Evolutionary conservation across 1,140 invertebrate genomes (phyloP).

Genomic region (Dendroctonus valens): DNA sequence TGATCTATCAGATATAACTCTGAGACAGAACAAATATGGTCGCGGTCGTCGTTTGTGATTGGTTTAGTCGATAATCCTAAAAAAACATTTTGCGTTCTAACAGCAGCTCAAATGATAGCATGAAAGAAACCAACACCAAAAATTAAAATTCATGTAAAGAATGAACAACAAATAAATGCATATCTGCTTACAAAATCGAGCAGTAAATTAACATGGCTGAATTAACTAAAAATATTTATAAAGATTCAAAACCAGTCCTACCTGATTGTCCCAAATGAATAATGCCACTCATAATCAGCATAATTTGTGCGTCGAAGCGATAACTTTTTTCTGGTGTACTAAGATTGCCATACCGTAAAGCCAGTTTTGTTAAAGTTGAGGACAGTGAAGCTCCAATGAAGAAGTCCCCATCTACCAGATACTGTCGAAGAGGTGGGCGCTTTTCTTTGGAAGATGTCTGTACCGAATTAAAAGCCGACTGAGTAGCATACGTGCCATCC

Average conservation of each 20-base stretch:
- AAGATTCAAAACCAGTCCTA: slow-evolving; percentile 16
- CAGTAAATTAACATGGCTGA: too few species aligned
- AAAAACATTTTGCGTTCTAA: neutral
- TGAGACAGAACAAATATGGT: slow-evolving; percentile 85
- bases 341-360: slow-evolving; percentile 67
- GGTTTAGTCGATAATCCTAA: slow-evolving; percentile 65
- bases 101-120: neutral
- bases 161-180: too few species aligned
- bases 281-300: slow-evolving; percentile 86
- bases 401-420: slow-evolving; percentile 93
- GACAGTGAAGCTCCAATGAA: slow-evolving; percentile 92
- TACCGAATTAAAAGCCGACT: slow-evolving; percentile 90
- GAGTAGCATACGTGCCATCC: slow-evolving; percentile 98
- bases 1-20: slow-evolving; percentile 75
- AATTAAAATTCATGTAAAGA: neutral
- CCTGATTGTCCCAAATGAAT: slow-evolving; percentile 81
- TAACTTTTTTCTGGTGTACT: slow-evolving; percentile 64
- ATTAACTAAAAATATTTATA: too few species aligned
- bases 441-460: slow-evolving; percentile 66
- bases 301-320: slow-evolving; percentile 75
- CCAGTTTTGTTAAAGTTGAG: slow-evolving; percentile 88
- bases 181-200: too few species aligned
- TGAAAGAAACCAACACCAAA: slow-evolving; percentile 1
- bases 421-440: slow-evolving; percentile 79
- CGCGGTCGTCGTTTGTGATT: slow-evolving; percentile 94